Conservation (phyloP, 2,797 vertebrate genomes). For the Perodicticus potto region DNA sequence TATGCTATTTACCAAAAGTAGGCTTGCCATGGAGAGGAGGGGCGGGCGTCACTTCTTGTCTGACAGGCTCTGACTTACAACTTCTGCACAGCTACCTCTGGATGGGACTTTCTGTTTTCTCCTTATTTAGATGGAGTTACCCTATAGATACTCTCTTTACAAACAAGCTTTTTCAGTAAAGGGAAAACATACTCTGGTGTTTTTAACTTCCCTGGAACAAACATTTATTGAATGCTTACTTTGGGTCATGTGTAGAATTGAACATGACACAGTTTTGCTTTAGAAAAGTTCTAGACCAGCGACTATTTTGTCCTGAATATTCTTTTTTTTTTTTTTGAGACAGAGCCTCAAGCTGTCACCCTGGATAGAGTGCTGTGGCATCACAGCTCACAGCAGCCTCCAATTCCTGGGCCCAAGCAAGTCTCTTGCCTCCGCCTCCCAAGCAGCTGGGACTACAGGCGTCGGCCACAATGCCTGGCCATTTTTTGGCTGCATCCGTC, state of each 20-base stretch:
- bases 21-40: background rate
- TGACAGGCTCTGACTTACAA: background rate
- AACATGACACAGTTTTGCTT: background rate
- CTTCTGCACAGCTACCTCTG: constrained; percentile 29
- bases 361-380: too few relatives aligned
- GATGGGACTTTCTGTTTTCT: background rate
- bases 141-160: background rate
- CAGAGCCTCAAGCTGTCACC: too few relatives aligned
- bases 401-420: too few relatives aligned
- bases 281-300: background rate
- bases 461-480: too few relatives aligned
- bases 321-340: too few relatives aligned
- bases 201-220: constrained; percentile 6
- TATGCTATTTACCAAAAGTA: background rate
- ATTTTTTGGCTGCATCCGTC: too few relatives aligned
- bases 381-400: too few relatives aligned
- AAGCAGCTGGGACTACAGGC: too few relatives aligned
- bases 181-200: background rate
- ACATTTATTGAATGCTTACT: background rate
- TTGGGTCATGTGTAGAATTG: background rate
- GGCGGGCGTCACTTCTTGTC: background rate
- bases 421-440: too few relatives aligned
- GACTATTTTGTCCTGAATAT: constrained; percentile 56
- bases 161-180: background rate
- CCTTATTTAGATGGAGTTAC: background rate